Evolutionary conservation across 2,113 vertebrate species (phyloP).

Genomic region (Callipepla squamata): DNA sequence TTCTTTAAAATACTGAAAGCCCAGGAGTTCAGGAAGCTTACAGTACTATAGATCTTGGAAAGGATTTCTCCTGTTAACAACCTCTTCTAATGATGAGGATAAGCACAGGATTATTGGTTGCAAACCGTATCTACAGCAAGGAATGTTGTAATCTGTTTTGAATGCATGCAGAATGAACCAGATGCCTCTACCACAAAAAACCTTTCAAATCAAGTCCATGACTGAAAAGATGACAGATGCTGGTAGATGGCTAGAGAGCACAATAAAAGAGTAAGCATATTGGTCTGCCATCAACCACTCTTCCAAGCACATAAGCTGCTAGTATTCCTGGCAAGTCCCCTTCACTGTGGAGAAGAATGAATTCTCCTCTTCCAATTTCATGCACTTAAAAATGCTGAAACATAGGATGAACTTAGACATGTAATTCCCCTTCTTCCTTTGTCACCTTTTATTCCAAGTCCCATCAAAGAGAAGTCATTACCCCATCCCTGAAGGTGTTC

Average conservation of each 20-base stretch:
- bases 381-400: neutral
- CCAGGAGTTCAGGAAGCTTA: neutral
- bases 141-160: neutral
- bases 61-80: neutral
- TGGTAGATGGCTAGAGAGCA: neutral
- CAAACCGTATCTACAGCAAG: neutral
- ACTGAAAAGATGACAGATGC: neutral
- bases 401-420: neutral
- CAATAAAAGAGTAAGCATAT: neutral
- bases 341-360: rapidly evolving
- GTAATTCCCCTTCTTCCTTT: neutral
- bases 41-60: neutral
- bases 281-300: neutral
- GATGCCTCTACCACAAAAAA: neutral
- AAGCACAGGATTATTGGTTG: neutral
- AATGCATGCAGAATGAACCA: neutral
- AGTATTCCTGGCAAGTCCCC: neutral
- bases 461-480: neutral
- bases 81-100: neutral
- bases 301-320: neutral
- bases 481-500: too few relatives aligned
- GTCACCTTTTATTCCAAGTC: neutral
- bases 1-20: neutral
- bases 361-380: neutral
- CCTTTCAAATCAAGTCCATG: neutral